phyloP scores from a whole-genome alignment of 2,888 invertebrate genomes.

The Papilio gigon region DNA sequence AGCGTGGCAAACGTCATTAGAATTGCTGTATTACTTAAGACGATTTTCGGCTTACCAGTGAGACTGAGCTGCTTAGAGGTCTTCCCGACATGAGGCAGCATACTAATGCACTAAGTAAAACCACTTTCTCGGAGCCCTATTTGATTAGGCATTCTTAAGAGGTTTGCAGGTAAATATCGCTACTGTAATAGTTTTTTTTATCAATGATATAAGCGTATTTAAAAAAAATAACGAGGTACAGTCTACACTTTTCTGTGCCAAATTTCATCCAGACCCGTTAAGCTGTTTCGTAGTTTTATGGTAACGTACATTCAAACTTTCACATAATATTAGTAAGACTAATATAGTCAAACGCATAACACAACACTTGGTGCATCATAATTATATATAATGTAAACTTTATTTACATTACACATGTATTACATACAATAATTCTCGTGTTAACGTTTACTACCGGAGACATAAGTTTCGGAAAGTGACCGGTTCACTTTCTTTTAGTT shows the following conservation, averaged over 20 bases:
- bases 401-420: background rate
- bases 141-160: background rate
- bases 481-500: conserved; percentile 46
- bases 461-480: conserved; percentile 43
- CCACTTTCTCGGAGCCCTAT: background rate
- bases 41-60: background rate
- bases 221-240: too few species aligned
- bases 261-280: too few species aligned
- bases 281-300: too few species aligned
- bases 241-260: too few species aligned
- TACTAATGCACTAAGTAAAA: conserved; percentile 4
- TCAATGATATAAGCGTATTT: too few species aligned
- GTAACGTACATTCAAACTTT: too few species aligned
- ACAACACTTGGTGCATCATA: background rate
- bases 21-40: background rate
- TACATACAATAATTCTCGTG: conserved; percentile 7
- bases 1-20: background rate
- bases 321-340: too few species aligned
- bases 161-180: background rate
- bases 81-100: background rate
- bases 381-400: background rate
- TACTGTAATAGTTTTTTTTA: too few species aligned
- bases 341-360: too few species aligned
- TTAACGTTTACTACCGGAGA: conserved; percentile 15
- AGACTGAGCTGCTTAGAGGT: background rate